Conservation (phyloP, 2,113 vertebrate species). For the Gymnogyps californianus region DNA sequence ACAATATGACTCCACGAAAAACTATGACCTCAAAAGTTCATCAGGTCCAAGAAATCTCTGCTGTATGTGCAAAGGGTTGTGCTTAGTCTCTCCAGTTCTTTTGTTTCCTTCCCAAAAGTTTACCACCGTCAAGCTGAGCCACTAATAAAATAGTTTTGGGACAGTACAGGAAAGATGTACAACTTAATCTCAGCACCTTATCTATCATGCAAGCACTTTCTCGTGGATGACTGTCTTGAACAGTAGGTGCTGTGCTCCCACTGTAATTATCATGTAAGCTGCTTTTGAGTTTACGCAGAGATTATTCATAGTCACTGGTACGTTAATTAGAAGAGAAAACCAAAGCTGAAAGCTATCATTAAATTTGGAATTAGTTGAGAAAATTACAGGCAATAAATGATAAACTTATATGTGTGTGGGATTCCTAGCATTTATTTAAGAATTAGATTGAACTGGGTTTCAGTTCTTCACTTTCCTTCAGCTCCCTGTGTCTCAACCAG, state of each 20-base stretch:
- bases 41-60: neutral
- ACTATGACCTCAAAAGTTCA: neutral
- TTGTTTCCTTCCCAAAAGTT: neutral
- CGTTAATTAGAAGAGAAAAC: neutral
- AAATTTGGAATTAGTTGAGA: neutral
- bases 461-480: neutral
- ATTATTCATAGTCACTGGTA: neutral
- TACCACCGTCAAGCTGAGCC: neutral
- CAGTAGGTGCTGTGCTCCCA: neutral
- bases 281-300: neutral
- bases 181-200: neutral
- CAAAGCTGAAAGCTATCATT: slow-evolving; percentile 8
- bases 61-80: neutral
- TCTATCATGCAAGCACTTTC: neutral
- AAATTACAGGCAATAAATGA: slow-evolving; percentile 4
- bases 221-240: neutral
- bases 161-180: neutral
- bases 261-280: neutral
- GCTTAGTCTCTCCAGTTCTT: neutral
- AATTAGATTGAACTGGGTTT: neutral
- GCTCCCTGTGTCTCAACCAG: neutral
- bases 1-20: neutral
- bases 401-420: neutral
- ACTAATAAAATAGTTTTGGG: neutral
- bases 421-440: neutral